These are phyloP conservation scores for Diaprepes abbreviatus DNA, from an alignment of 2,888 invertebrate species.

Conservation along the genomic window DNA sequence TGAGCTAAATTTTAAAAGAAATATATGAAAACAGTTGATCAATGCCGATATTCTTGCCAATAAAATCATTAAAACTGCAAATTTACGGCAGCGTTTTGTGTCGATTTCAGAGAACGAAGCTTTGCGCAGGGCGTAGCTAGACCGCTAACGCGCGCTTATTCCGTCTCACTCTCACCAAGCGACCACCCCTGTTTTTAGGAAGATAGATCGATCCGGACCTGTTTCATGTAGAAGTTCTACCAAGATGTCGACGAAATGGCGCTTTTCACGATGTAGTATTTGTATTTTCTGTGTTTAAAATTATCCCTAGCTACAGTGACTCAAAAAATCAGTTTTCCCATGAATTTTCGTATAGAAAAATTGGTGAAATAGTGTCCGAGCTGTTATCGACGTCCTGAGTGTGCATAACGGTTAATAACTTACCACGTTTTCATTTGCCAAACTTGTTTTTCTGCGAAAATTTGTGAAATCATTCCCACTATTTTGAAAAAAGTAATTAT, in stretches of 20 bases:
- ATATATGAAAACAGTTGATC: constrained; percentile 9
- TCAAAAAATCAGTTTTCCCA: constrained; percentile 48
- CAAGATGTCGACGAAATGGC: constrained; percentile 65
- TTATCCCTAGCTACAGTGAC: constrained; percentile 35
- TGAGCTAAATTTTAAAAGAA: constrained; percentile 4
- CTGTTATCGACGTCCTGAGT: constrained; percentile 50
- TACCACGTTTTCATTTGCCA: constrained; percentile 58
- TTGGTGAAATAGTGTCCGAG: constrained; percentile 49
- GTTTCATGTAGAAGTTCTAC: constrained; percentile 66
- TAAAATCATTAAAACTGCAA: constrained; percentile 34
- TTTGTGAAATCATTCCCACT: constrained; percentile 23
- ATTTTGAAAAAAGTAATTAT: constrained; percentile 24
- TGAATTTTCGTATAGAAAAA: constrained; percentile 47
- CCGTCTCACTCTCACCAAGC: constrained; percentile 61
- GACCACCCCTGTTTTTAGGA: constrained; percentile 62
- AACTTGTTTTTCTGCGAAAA: constrained; percentile 53
- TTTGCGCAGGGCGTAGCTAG: constrained; percentile 58
- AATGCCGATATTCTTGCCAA: constrained; percentile 19
- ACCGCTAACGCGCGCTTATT: constrained; percentile 45
- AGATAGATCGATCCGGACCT: constrained; percentile 68
- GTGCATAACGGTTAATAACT: constrained; percentile 54
- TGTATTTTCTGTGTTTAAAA: constrained; percentile 62
- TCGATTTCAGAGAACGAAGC: constrained; percentile 29
- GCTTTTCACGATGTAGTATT: constrained; percentile 58
- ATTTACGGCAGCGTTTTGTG: constrained; percentile 14